Percentiles rank a stretch among this genome's conserved stretches.
These are phyloP conservation scores for Hemibagrus wyckioides DNA, from an alignment of 2,113 vertebrate species.

Conservation along the genomic window DNA sequence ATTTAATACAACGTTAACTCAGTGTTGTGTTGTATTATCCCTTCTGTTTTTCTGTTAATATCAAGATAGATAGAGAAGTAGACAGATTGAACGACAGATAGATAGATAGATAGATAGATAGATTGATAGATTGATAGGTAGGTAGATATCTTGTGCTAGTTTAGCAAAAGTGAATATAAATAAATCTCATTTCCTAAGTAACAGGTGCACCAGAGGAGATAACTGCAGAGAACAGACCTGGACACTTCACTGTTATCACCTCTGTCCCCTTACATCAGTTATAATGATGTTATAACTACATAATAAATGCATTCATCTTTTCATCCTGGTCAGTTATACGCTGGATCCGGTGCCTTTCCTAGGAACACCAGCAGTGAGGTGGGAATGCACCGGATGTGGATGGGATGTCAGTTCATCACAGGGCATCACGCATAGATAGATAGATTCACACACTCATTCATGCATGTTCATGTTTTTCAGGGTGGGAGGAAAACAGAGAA, in stretches of 20 bases:
- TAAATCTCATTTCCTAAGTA: constrained; percentile 4
- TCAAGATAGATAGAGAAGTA: too few species aligned
- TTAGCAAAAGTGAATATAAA: not conserved
- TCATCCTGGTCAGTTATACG: not conserved
- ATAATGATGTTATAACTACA: not conserved
- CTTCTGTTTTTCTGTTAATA: not conserved
- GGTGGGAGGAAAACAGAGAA: not conserved
- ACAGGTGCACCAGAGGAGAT: constrained; percentile 32
- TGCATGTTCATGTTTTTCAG: not conserved
- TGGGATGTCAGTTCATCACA: not conserved
- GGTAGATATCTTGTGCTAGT: not conserved
- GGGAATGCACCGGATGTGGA: not conserved
- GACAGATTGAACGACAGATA: not conserved
- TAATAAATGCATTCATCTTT: not conserved
- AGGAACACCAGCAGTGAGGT: not conserved
- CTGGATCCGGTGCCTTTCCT: not conserved
- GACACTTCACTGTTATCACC: not conserved
- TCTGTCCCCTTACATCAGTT: not conserved
- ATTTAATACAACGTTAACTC: not conserved
- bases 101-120: not conserved
- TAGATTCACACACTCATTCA: not conserved
- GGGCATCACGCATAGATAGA: not conserved
- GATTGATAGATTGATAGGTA: not conserved
- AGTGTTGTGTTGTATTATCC: not conserved
- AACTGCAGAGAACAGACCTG: not conserved